phyloP scores from a whole-genome alignment of 2,113 vertebrate species.

The Pseudorasbora parva region DNA sequence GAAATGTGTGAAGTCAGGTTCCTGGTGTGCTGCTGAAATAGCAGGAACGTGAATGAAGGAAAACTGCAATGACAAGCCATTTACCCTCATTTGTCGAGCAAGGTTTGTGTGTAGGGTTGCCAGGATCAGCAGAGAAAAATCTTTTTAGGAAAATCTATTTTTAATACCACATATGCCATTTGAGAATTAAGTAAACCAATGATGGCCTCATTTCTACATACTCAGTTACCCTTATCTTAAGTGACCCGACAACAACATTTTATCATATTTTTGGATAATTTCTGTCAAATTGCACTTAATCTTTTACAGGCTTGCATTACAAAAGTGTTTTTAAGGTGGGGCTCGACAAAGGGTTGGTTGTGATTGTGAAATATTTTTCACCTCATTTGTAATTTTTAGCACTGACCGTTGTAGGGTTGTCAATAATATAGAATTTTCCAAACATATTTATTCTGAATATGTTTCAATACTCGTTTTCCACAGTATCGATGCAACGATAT shows the following conservation, averaged over 20 bases:
- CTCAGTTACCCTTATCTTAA: not conserved
- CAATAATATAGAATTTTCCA: not conserved
- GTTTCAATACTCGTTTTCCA: too few relatives aligned
- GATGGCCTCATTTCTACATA: not conserved
- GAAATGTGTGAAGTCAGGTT: constrained; percentile 30
- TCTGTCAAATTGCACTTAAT: too few relatives aligned
- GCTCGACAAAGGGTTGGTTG: not conserved
- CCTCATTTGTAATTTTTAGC: not conserved
- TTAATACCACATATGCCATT: not conserved
- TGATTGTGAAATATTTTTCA: not conserved
- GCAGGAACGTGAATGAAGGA: not conserved
- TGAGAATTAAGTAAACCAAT: not conserved
- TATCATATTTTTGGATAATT: not conserved
- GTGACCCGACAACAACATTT: not conserved
- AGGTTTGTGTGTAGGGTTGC: not conserved
- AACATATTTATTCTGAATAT: not conserved
- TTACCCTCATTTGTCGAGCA: constrained; percentile 13
- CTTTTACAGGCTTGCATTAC: too few relatives aligned
- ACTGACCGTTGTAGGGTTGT: not conserved
- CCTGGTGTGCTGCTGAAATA: constrained; percentile 33
- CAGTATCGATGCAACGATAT: not conserved
- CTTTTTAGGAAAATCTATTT: not conserved
- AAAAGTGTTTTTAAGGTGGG: not conserved
- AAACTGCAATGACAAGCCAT: constrained; percentile 18
- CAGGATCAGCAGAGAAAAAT: not conserved